These are phyloP conservation scores for Conger conger DNA, from an alignment of 2,113 vertebrate species.

Conservation along the genomic window DNA sequence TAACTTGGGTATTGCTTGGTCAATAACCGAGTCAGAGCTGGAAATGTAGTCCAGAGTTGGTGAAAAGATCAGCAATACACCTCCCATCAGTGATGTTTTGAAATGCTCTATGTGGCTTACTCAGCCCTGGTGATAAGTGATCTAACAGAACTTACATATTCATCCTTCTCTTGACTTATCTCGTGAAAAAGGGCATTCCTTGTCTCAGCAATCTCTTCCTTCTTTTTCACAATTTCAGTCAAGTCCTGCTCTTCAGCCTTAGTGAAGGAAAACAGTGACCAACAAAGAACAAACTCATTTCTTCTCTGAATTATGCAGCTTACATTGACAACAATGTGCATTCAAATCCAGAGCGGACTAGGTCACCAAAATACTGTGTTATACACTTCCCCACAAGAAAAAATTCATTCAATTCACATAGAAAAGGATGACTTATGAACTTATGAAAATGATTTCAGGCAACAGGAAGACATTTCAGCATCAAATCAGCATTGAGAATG, in stretches of 20 bases:
- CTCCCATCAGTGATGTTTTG: background rate
- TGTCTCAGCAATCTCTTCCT: conserved; percentile 66
- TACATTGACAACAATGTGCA: background rate
- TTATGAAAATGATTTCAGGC: no score
- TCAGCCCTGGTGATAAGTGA: background rate
- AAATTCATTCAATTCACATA: no score
- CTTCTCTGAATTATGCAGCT: background rate
- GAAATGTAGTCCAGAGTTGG: background rate
- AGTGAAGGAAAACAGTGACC: conserved; percentile 31
- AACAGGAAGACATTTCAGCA: background rate
- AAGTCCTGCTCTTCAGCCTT: conserved; percentile 69
- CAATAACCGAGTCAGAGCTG: background rate
- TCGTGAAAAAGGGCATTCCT: conserved; percentile 67
- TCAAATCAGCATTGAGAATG: background rate
- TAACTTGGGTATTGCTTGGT: background rate
- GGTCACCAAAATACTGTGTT: background rate
- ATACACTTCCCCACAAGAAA: background rate
- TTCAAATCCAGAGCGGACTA: background rate
- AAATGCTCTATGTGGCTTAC: background rate
- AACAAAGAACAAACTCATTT: background rate
- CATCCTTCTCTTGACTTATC: conserved; percentile 69
- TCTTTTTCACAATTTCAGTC: conserved; percentile 67
- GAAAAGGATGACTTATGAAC: no score
- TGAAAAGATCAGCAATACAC: background rate
- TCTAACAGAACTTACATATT: conserved; percentile 71